Percentiles rank a stretch among this genome's conserved stretches.
Evolutionary conservation across 2,888 invertebrate genomes (phyloP).

Genomic region (Tolmerus cingulatus): DNA sequence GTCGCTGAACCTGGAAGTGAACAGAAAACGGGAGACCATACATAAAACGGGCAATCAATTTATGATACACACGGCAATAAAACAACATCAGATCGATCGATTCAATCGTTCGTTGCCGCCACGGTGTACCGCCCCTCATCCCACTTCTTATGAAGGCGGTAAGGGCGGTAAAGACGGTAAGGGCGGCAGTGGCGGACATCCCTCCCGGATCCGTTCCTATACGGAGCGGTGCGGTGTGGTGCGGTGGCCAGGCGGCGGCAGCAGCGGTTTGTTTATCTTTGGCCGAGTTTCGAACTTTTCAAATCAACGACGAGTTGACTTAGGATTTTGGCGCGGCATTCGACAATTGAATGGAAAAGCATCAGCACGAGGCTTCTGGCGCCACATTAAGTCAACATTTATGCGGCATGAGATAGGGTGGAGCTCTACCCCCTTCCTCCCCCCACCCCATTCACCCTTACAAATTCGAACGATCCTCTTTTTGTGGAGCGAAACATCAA

Average conservation of each 20-base stretch:
- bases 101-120: background rate
- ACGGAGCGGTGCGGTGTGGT: background rate
- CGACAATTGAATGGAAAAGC: background rate
- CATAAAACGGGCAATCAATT: slow-evolving; percentile 28
- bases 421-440: too few relatives aligned
- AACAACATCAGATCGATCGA: slow-evolving; percentile 17
- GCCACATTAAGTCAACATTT: slow-evolving; percentile 36
- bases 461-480: background rate
- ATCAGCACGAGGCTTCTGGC: slow-evolving; percentile 10
- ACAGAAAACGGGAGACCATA: background rate
- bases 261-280: slow-evolving; percentile 8
- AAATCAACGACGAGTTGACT: slow-evolving; percentile 14
- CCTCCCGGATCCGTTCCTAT: background rate
- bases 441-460: too few relatives aligned
- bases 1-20: slow-evolving; percentile 23
- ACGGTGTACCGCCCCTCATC: background rate
- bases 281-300: slow-evolving; percentile 32
- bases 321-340: slow-evolving; percentile 19
- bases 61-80: slow-evolving; percentile 10
- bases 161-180: too few relatives aligned
- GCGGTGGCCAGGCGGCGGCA: too few relatives aligned
- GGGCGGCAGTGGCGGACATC: too few relatives aligned
- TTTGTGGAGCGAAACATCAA: background rate
- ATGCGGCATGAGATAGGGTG: background rate
- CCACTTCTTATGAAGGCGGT: too few relatives aligned